Evolutionary conservation across 2,888 invertebrate genomes (phyloP).

Genomic region (Melieria omissa): DNA sequence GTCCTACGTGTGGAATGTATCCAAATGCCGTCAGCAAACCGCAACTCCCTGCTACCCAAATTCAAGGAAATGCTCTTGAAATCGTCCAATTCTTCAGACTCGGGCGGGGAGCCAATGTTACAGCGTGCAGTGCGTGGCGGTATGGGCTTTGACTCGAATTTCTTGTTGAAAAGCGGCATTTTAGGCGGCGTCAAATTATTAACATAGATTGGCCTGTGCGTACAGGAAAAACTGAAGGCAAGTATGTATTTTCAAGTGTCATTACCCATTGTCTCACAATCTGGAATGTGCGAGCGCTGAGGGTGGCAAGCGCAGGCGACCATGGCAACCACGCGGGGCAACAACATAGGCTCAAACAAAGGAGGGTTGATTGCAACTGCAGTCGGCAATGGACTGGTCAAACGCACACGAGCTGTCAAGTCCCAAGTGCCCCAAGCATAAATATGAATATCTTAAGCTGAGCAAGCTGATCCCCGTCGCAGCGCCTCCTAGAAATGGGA

Average conservation of each 20-base stretch:
- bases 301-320: background rate
- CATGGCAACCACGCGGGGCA: slow-evolving; percentile 30
- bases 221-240: background rate
- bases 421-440: too few relatives aligned
- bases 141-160: slow-evolving; percentile 63
- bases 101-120: slow-evolving; percentile 58
- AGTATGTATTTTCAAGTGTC: background rate
- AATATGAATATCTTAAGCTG: too few relatives aligned
- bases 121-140: slow-evolving; percentile 57
- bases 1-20: slow-evolving; percentile 57
- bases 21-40: slow-evolving; percentile 65
- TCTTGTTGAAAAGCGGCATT: slow-evolving; percentile 66
- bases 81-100: slow-evolving; percentile 62
- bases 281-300: background rate
- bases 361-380: slow-evolving; percentile 13
- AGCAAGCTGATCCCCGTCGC: too few relatives aligned
- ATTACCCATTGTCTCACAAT: background rate
- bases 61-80: slow-evolving; percentile 59
- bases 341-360: background rate
- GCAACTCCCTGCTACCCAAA: slow-evolving; percentile 62
- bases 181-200: background rate
- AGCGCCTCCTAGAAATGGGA: too few relatives aligned
- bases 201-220: background rate
- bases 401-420: background rate
- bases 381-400: background rate